A percentile compares a stretch with the other conserved stretches of the same genome.
phyloP scores from a whole-genome alignment of 2,113 vertebrate genomes.

The Galeopterus variegatus region DNA sequence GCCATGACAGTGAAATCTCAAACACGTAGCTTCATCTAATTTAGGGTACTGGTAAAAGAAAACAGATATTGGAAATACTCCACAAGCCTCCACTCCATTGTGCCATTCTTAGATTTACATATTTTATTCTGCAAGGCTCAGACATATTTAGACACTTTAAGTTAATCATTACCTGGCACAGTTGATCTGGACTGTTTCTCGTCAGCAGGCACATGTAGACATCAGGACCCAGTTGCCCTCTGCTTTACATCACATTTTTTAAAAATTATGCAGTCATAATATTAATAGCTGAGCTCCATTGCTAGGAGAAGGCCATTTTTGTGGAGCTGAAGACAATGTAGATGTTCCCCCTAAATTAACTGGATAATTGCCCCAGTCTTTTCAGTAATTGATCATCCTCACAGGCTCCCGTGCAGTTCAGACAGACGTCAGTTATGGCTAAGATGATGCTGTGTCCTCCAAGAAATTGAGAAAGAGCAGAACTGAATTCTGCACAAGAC shows the following conservation, averaged over 20 bases:
- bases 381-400: neutral
- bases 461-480: neutral
- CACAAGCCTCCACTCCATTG: no score
- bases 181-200: conserved; percentile 48
- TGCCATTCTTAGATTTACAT: neutral
- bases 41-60: neutral
- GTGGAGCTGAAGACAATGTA: conserved; percentile 13
- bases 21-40: neutral
- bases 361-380: neutral
- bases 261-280: neutral
- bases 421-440: neutral
- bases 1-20: neutral
- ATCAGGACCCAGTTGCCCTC: neutral
- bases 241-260: conserved; percentile 55
- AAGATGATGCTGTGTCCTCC: neutral
- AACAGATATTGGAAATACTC: neutral
- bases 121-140: conserved; percentile 33
- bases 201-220: conserved; percentile 41
- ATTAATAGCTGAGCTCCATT: conserved; percentile 38
- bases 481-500: neutral
- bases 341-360: conserved; percentile 33
- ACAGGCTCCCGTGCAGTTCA: neutral
- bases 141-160: conserved; percentile 3
- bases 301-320: conserved; percentile 20
- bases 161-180: conserved; percentile 65